Percentiles rank a stretch among this genome's conserved stretches.
phyloP scores from a whole-genome alignment of 2,113 vertebrate species.

The Syrrhaptes paradoxus region DNA sequence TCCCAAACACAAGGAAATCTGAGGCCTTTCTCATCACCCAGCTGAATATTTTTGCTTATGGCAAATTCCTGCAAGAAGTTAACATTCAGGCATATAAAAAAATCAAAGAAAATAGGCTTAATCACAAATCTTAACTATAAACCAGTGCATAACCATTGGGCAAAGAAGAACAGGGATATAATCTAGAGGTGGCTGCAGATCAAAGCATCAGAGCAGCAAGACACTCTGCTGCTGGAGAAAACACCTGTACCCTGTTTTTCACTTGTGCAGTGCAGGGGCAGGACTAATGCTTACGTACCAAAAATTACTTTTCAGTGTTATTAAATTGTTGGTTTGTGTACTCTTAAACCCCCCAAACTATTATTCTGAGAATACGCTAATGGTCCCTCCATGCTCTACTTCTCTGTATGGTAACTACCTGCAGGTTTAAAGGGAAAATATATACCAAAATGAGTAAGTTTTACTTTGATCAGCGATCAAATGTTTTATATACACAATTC shows the following conservation, averaged over 20 bases:
- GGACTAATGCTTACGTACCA: neutral
- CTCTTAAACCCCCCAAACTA: neutral
- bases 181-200: neutral
- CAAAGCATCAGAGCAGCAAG: neutral
- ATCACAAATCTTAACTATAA: neutral
- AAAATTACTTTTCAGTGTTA: neutral
- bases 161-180: neutral
- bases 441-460: neutral
- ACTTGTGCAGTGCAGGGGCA: neutral
- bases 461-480: neutral
- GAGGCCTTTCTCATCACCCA: conserved; percentile 86
- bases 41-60: conserved; percentile 89
- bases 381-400: neutral
- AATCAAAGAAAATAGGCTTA: neutral
- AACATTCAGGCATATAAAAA: neutral
- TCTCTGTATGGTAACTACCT: neutral
- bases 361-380: neutral
- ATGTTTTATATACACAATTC: neutral
- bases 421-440: neutral
- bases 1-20: conserved; percentile 95
- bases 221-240: neutral
- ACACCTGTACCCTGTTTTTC: neutral
- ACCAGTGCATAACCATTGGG: rapidly evolving
- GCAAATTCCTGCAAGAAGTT: conserved; percentile 88
- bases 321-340: neutral